phyloP scores from a whole-genome alignment of 2,797 vertebrate genomes.

The Tapirus indicus region DNA sequence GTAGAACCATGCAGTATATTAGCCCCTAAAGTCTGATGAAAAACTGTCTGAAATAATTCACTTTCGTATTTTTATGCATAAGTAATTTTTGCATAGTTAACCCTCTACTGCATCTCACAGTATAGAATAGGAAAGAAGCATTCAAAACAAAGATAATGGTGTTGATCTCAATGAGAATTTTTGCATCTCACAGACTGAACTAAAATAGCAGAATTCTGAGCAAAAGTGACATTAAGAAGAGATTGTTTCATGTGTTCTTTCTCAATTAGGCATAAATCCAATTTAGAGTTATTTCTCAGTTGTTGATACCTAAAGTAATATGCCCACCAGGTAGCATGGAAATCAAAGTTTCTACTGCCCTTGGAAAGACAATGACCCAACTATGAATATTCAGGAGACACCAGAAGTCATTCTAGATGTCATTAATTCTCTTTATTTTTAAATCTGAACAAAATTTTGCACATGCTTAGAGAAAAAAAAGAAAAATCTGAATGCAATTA shows the following conservation, averaged over 20 bases:
- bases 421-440: conserved; percentile 13
- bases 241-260: background rate
- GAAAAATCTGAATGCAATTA: background rate
- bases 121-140: background rate
- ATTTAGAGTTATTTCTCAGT: conserved; percentile 9
- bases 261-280: conserved; percentile 17
- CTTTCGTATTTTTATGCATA: background rate
- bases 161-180: background rate
- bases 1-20: background rate
- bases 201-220: background rate
- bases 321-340: background rate
- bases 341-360: background rate
- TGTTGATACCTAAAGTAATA: conserved; percentile 48
- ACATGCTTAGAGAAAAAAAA: background rate
- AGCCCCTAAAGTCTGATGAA: background rate
- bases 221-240: conserved; percentile 11
- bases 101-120: background rate
- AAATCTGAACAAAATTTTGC: conserved; percentile 31
- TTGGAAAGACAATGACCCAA: conserved; percentile 54
- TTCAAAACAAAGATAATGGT: background rate
- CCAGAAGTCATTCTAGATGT: background rate
- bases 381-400: conserved; percentile 64
- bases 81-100: background rate
- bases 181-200: background rate
- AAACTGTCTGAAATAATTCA: background rate